Conservation (phyloP, 2,113 vertebrate genomes). For the Mellivora capensis region DNA sequence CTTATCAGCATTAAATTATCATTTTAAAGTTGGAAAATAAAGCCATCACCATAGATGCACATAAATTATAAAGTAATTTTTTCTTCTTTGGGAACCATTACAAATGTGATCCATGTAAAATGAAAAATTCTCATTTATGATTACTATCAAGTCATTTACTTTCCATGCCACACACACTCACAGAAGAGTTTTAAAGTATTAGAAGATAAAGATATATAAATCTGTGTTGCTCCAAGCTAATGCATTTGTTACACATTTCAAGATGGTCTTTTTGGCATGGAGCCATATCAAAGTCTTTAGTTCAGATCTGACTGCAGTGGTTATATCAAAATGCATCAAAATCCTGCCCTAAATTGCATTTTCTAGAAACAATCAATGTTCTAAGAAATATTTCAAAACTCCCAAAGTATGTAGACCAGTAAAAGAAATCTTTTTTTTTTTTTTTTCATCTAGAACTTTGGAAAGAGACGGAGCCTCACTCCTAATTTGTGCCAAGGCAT, state of each 20-base stretch:
- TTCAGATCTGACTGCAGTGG: background rate
- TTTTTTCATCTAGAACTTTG: background rate
- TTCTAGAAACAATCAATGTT: background rate
- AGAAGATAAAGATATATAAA: slow-evolving; percentile 2
- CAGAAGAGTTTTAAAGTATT: background rate
- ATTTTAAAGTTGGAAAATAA: background rate
- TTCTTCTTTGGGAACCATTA: background rate
- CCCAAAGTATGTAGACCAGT: slow-evolving; percentile 25
- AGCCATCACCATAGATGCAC: background rate
- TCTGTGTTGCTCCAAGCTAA: slow-evolving; percentile 2
- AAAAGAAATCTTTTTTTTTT: slow-evolving; percentile 52
- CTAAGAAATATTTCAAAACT: slow-evolving; percentile 50
- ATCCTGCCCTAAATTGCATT: slow-evolving; percentile 40
- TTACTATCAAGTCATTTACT: background rate
- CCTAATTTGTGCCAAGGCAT: background rate
- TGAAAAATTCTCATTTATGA: background rate
- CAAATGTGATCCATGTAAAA: background rate
- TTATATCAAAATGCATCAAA: background rate
- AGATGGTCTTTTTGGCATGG: background rate
- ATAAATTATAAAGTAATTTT: background rate
- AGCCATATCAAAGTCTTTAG: background rate
- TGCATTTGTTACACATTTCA: background rate
- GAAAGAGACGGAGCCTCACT: slow-evolving; percentile 47
- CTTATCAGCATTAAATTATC: background rate
- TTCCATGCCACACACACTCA: background rate